Conservation (phyloP, 30 jellyfish, hydroid and myxozoan genomes). For the Haliclystus octoradiatus region DNA sequence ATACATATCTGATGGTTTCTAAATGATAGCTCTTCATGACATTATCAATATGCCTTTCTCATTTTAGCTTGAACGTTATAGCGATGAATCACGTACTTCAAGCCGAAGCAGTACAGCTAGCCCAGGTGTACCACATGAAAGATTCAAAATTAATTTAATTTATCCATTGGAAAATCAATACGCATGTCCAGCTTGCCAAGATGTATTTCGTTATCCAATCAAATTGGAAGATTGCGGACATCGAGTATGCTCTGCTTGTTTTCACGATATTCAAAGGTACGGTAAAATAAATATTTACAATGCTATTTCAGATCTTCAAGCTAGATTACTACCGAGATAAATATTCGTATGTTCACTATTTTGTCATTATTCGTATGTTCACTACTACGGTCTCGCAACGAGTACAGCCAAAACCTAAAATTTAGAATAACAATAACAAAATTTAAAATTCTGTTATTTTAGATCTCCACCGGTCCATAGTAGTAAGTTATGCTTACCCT, state of each 20-base stretch:
- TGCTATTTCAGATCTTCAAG: background rate
- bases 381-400: no score
- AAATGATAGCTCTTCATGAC: no score
- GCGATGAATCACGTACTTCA: constrained; percentile 28
- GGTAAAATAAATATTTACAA: background rate
- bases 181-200: constrained; percentile 85
- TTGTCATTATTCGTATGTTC: no score
- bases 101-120: constrained; percentile 54
- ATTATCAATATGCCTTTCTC: no score
- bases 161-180: constrained; percentile 56
- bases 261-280: constrained; percentile 73
- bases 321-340: background rate
- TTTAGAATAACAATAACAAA: no score
- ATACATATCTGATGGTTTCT: no score
- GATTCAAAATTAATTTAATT: constrained; percentile 37
- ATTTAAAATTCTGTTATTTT: no score
- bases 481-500: no score
- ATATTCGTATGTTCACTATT: no score
- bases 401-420: no score
- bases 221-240: constrained; percentile 70
- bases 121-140: constrained; percentile 44
- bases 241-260: constrained; percentile 77
- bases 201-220: constrained; percentile 79
- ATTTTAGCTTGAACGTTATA: no score
- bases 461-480: no score